Base-by-base conservation (phyloP, 2,888 invertebrate genomes). In the Bembecia ichneumoniformis region DNA sequence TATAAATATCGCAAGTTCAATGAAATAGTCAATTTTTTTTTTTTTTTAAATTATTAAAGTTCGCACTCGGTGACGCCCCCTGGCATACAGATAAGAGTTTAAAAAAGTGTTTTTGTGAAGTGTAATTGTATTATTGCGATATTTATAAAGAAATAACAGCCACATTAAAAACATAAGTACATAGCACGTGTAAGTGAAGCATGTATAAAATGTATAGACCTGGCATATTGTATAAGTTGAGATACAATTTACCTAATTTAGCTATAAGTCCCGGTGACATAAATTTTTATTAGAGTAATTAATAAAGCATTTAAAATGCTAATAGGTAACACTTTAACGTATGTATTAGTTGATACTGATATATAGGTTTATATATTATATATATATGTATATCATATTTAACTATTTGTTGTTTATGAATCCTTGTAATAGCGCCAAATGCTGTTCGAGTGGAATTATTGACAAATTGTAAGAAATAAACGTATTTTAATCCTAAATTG, bases 401-500 rank as follows among this genome's bases (percentile, higher is more conserved):
- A 28, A 53, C 47, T 43, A 36, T 43, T 40, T 46, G 40, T 46
- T 11, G 17, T 51, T 40, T 40, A 46, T n/a, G 44, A 60, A 63
- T 66, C 72, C 74, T 74, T 71, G 72, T 74, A 73, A 65, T 62
- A 54, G 57, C 55, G 57, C 62, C 58, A 66, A 66, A 64, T 40
- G 28, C 40, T 66, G 66, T 71, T 74, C 68, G 71, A 74, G 66
- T 73, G 16, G 16, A 71, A 65, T 64, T 68, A 78, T 77, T 81
- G 81, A 81, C 77, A 80, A 78, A 81, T 79, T 82, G 76, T 82
- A 81, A 80, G 74, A 79, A 82, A 81, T 82, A 82, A 80, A 82
- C 79, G 77, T 82, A 82, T 82, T 82, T 79, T 82, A 80, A 79
- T 79, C 80, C 80, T 77, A 74, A 59, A 3, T 51, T 58, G 54